A percentile compares a stretch with the other conserved stretches of the same genome.
phyloP scores from a whole-genome alignment of 1,140 invertebrate species.

The Triops longicaudatus region DNA sequence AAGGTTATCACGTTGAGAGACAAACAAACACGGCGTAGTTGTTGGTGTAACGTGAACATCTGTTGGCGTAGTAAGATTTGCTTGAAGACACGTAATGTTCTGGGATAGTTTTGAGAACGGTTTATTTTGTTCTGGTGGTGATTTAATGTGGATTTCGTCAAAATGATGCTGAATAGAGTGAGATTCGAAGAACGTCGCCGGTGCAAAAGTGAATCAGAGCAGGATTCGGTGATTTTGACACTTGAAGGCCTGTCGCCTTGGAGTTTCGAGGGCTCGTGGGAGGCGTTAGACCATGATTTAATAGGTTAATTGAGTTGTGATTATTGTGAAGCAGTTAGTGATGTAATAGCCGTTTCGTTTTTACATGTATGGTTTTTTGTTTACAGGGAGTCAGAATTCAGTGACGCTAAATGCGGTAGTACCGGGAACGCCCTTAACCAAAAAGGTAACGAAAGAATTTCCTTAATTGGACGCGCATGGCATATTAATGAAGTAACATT shows the following conservation, averaged over 20 bases:
- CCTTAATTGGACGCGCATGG: not conserved
- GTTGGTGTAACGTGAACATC: not conserved
- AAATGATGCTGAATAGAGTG: not conserved
- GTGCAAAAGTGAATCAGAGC: constrained; percentile 6
- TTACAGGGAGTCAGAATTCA: not conserved
- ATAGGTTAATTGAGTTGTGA: not conserved
- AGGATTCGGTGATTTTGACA: not conserved
- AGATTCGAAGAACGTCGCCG: not conserved
- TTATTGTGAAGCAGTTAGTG: not conserved
- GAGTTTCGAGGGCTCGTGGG: not conserved
- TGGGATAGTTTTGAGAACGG: no score
- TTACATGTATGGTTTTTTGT: not conserved
- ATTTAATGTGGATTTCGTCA: no score
- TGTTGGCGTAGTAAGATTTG: no score
- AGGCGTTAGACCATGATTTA: not conserved
- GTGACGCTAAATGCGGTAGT: not conserved
- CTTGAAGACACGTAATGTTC: no score
- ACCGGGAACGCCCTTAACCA: not conserved
- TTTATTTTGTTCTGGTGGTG: no score
- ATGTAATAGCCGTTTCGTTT: not conserved
- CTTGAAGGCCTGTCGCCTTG: not conserved
- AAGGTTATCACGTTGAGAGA: not conserved
- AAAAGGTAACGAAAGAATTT: not conserved
- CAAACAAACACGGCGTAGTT: not conserved
- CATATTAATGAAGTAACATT: not conserved